Conservation (phyloP, 2,888 invertebrate species). For the Lamellibrachia columna region DNA sequence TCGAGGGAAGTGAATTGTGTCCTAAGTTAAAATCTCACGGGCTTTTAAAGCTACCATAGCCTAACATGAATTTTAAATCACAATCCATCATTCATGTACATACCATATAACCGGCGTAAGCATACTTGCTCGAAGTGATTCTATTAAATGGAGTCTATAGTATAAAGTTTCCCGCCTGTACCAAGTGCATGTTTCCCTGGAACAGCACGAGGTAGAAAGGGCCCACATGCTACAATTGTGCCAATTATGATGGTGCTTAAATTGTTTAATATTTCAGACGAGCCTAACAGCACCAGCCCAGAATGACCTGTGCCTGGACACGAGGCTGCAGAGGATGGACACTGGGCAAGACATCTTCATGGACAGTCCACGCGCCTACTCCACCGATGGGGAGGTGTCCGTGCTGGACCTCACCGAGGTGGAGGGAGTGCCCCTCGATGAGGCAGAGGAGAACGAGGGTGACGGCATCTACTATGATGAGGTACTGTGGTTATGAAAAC, state of each 20-base stretch:
- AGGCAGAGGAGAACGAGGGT: neutral
- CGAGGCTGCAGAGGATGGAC: neutral
- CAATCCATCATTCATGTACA: too few species aligned
- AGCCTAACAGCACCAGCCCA: neutral
- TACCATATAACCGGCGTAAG: too few species aligned
- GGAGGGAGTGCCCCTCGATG: neutral
- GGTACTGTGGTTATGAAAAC: neutral
- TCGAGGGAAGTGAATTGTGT: too few species aligned
- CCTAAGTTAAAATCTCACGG: too few species aligned
- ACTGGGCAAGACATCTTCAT: neutral
- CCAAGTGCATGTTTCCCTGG: too few species aligned
- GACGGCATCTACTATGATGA: neutral
- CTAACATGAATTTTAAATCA: too few species aligned
- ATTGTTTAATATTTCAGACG: neutral
- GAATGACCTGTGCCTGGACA: slow-evolving; percentile 1
- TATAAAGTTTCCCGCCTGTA: too few species aligned
- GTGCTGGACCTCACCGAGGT: neutral
- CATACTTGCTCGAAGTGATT: too few species aligned
- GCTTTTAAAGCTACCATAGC: too few species aligned
- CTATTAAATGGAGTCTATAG: too few species aligned
- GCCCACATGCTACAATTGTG: neutral
- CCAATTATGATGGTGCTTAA: neutral
- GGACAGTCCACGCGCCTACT: neutral
- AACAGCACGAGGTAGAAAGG: neutral
- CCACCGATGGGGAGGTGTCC: neutral